phyloP scores from a whole-genome alignment of 2,888 invertebrate species.

The Hybos culiciformis region DNA sequence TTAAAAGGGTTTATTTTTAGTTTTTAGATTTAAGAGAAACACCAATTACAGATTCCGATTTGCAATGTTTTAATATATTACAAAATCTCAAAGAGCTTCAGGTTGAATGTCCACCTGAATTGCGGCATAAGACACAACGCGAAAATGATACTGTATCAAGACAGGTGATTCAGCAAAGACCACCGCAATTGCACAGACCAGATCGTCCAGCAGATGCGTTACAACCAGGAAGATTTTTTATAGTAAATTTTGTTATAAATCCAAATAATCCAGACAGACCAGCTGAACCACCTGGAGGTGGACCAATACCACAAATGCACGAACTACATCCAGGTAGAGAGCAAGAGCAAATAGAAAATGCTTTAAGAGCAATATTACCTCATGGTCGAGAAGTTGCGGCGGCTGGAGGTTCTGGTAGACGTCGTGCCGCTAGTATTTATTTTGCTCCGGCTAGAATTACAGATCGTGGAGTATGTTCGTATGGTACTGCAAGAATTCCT shows the following conservation, averaged over 20 bases:
- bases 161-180: neutral
- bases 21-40: slow-evolving; percentile 43
- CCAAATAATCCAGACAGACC: neutral
- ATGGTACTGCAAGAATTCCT: slow-evolving; percentile 28
- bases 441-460: slow-evolving; percentile 18
- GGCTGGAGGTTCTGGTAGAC: neutral
- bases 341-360: slow-evolving; percentile 3
- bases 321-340: neutral
- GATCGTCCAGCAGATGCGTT: neutral
- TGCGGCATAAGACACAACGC: slow-evolving; percentile 10
- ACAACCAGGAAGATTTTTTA: slow-evolving; percentile 3
- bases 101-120: slow-evolving; percentile 35
- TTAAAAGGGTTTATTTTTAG: slow-evolving; percentile 21
- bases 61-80: slow-evolving; percentile 43
- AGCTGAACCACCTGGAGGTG: neutral
- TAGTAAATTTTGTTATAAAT: neutral
- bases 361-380: neutral
- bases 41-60: slow-evolving; percentile 43
- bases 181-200: too few relatives aligned
- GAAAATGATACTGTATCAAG: slow-evolving; percentile 8
- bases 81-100: slow-evolving; percentile 39
- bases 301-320: neutral
- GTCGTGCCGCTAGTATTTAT: slow-evolving; percentile 2
- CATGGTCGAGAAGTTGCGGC: neutral
- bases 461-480: slow-evolving; percentile 32